Conservation (phyloP, 2,797 vertebrate genomes). For the Melanotaenia parkinsoni region DNA sequence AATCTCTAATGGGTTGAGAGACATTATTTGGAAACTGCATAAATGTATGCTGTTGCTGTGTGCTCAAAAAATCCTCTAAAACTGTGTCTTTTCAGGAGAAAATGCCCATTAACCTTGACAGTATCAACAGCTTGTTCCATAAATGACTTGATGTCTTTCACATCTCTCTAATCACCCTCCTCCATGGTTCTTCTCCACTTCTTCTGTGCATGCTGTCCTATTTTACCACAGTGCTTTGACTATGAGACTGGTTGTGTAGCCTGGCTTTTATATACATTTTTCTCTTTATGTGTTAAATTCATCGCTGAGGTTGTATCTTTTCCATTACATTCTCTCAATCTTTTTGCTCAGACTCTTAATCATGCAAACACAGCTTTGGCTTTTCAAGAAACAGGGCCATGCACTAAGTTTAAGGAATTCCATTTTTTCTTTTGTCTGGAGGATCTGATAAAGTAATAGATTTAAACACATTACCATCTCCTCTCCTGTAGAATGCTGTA, state of each 20-base stretch:
- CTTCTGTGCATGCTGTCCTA: slow-evolving; percentile 16
- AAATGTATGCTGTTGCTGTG: not conserved
- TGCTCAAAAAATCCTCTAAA: slow-evolving; percentile 20
- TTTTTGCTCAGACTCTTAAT: not conserved
- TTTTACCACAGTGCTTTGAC: slow-evolving; percentile 31
- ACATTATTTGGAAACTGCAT: not conserved
- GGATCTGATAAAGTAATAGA: not conserved
- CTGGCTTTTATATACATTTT: slow-evolving; percentile 22
- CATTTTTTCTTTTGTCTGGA: not conserved
- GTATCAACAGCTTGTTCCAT: slow-evolving; percentile 21
- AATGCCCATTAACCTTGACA: slow-evolving; percentile 33
- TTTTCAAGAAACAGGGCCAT: not conserved
- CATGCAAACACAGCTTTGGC: not conserved
- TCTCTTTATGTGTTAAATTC: not conserved
- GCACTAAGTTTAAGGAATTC: not conserved
- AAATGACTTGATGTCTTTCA: slow-evolving; percentile 14
- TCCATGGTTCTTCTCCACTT: slow-evolving; percentile 19
- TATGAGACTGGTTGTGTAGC: slow-evolving; percentile 21
- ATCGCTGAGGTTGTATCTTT: not conserved
- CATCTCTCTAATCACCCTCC: not conserved
- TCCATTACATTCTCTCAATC: not conserved
- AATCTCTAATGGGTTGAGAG: not conserved
- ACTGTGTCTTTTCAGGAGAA: slow-evolving; percentile 15
- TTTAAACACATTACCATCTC: not conserved
- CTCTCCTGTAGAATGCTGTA: slow-evolving; percentile 83